phyloP scores from a whole-genome alignment of 2,888 invertebrate genomes.

The Hemistola chrysoprasaria region DNA sequence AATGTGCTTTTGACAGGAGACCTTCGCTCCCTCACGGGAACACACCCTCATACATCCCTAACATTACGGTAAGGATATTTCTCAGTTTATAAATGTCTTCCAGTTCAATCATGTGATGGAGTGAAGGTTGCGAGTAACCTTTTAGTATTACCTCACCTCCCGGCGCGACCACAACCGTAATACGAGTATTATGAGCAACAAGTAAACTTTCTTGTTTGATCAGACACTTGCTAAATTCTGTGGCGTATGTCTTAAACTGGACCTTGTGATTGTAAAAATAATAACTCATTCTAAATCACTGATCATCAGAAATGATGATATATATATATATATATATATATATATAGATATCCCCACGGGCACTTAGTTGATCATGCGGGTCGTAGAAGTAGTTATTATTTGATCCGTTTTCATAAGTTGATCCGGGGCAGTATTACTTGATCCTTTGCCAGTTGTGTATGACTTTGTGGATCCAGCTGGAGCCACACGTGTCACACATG shows the following conservation, averaged over 20 bases:
- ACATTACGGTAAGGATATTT: slow-evolving; percentile 55
- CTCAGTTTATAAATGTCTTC: slow-evolving; percentile 26
- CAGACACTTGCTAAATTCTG: slow-evolving; percentile 16
- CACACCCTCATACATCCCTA: slow-evolving; percentile 40
- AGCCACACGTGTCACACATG: too few species aligned
- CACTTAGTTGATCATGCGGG: too few species aligned
- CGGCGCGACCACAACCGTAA: slow-evolving; percentile 17
- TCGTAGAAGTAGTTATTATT: background rate
- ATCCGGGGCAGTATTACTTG: too few species aligned
- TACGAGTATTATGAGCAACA: slow-evolving; percentile 7
- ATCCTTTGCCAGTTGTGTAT: too few species aligned
- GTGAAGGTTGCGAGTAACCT: slow-evolving; percentile 28
- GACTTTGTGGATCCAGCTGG: too few species aligned
- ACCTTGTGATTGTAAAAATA: slow-evolving; percentile 8
- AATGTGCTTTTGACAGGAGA: slow-evolving; percentile 58
- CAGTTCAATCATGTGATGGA: slow-evolving; percentile 61
- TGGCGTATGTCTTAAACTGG: slow-evolving; percentile 21
- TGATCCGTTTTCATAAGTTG: too few species aligned
- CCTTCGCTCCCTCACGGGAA: slow-evolving; percentile 42
- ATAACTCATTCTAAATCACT: slow-evolving; percentile 3
- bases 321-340: too few species aligned
- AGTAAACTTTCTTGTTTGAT: slow-evolving; percentile 22
- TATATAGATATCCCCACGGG: too few species aligned
- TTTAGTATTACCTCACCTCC: slow-evolving; percentile 23
- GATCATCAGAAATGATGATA: background rate